Base-by-base conservation (phyloP, 2,888 invertebrate genomes). In the Lochmaea capreae region DNA sequence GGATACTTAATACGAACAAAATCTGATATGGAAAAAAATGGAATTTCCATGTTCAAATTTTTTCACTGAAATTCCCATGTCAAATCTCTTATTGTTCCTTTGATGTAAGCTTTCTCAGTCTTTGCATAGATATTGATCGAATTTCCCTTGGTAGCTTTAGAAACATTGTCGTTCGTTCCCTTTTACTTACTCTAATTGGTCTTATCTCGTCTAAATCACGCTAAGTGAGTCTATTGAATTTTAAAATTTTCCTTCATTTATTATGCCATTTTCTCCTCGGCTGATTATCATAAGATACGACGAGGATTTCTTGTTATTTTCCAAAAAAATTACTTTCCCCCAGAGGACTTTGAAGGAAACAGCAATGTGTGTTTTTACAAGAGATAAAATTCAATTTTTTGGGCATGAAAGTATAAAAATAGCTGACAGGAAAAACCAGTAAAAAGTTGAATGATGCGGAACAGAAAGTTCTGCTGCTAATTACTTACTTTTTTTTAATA, bases 191-290 rank as follows among this genome's bases (percentile, higher is more conserved):
- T 68, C 74, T 76, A 76, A 76, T 76, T 76, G 74, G 76, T 65
- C 67, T 72, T 70, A 74, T 76, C 72, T 72, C 58, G 67, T 71
- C 65, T 70, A 74, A 76, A 74, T 74, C 70, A 74, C 70, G 70
- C 66, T 65, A 74, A 76, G 73, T 74, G 52, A 74, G 72, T 76
- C 71, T 76, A 74, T 76, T 76, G 74, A 76, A 76, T 76, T 70
- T 74, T 67, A 74, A 76, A 76, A 74, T 72, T 74, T 63, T 61
- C 71, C 63, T 68, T 74, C 69, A 67, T 73, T 76, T 72, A 76
- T 76, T 74, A 76, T 69, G 67, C 73, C 71, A 71, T 74, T 76
- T 76, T 72, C 67, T 71, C 62, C 66, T 61, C 62, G 26, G 65
- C 62, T 66, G 68, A 73, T 74, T 72, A 76, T 76, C 71, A 76